Conservation (phyloP, 1,140 invertebrate species). For the Littorina saxatilis region DNA sequence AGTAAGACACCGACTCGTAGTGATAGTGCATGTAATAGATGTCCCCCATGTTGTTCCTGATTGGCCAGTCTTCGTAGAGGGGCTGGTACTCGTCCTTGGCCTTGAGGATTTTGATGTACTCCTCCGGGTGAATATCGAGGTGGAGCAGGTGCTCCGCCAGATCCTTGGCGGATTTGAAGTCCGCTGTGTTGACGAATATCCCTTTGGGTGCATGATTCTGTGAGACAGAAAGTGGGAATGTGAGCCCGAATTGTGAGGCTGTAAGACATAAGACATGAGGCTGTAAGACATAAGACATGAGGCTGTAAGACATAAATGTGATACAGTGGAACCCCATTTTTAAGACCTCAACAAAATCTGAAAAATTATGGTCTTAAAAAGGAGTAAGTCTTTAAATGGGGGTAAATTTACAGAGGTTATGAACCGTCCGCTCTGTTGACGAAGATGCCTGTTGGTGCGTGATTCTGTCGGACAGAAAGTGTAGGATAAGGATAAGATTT, state of each 20-base stretch:
- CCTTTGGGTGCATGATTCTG: too few species aligned
- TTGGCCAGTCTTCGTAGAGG: conserved; percentile 33
- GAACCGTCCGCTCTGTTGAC: conserved; percentile 45
- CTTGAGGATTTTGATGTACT: conserved; percentile 35
- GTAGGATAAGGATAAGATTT: too few species aligned
- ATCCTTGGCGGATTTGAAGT: conserved; percentile 41
- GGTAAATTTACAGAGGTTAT: too few species aligned
- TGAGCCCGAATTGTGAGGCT: too few species aligned
- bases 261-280: too few species aligned
- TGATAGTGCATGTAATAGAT: conserved; percentile 27
- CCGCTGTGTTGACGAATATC: conserved; percentile 41
- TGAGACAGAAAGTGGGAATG: too few species aligned
- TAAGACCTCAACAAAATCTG: too few species aligned
- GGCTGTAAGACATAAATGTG: not conserved
- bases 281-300: too few species aligned
- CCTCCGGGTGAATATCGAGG: conserved; percentile 40
- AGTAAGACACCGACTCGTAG: conserved; percentile 24
- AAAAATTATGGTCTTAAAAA: too few species aligned
- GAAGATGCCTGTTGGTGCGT: conserved; percentile 10
- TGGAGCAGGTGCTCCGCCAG: conserved; percentile 48
- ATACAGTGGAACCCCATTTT: too few species aligned
- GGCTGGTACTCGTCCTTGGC: conserved; percentile 41
- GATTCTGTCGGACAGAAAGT: not conserved
- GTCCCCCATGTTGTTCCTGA: not conserved
- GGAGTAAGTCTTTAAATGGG: too few species aligned